Evolutionary conservation across 2,888 invertebrate species (phyloP), one percentile per base, ranked within the genome.

Genomic region (Oasisia sp.): DNA sequence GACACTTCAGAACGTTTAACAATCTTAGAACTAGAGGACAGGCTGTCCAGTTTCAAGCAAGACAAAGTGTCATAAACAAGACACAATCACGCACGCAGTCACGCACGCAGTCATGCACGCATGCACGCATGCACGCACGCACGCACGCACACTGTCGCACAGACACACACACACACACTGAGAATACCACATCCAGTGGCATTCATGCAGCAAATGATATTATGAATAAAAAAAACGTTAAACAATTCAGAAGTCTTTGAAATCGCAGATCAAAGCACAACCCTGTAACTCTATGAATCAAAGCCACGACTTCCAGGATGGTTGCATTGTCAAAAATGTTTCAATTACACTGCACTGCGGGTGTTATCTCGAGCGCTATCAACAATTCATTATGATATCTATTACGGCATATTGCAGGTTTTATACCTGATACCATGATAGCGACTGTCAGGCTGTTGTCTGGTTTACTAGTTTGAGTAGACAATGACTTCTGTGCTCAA

Each of bases 361-460:
- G 7, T 74, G 74, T 74, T 74, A 74, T 74, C 74, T 74, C 74
- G 74, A 7, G 27, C 74, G n/a, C 27, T 74, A 74, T 74, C 74
- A 74, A 74, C 74, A 74, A 74, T 74, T 74, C 50, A 50, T 50
- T 74, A 74, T 74, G n/a, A 74, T 74, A 74, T 74, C 74, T 74
- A 19, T 74, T 74, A 74, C 74, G 3, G 19, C 27, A 7, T 74
- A 19, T 74, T 74, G 27, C 74, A 27, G 19, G 74, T 74, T 74
- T 74, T 74, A 7, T 74, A 74, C 19, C 74, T 27, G 74, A 74
- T 74, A 27, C 19, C 27, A 3, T 7, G 19, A 27, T 74, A 74
- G 50, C 50, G 12, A 74, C n/a, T 4, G 74, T 74, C 74, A 74
- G 27, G 74, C 50, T 50, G 50, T 74, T 74, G 74, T 7, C 19